A percentile compares a stretch with the other conserved stretches of the same genome.
Conservation (phyloP, 2,113 vertebrate species). For the Lamprotornis superbus region DNA sequence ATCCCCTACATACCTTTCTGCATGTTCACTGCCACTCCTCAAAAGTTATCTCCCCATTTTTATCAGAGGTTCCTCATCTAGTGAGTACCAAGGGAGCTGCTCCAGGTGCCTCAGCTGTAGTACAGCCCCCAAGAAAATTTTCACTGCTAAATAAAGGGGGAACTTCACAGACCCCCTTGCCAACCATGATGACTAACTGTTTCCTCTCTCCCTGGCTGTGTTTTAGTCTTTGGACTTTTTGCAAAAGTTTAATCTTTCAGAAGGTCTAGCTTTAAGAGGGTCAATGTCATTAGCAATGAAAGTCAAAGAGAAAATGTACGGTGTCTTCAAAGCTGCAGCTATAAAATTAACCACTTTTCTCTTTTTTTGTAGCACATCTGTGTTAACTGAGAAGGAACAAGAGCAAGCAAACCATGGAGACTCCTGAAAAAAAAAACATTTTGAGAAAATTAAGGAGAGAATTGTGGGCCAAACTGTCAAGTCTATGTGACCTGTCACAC, state of each 20-base stretch:
- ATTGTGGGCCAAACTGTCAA: not conserved
- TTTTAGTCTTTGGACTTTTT: not conserved
- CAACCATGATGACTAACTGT: not conserved
- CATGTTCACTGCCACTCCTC: not conserved
- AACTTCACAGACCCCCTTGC: not conserved
- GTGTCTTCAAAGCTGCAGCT: not conserved
- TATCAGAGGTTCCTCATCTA: not conserved
- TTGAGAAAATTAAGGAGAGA: not conserved
- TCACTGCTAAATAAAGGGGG: not conserved
- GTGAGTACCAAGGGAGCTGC: not conserved
- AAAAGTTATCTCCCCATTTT: not conserved
- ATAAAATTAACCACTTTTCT: not conserved
- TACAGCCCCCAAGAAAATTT: not conserved
- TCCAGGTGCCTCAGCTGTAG: not conserved
- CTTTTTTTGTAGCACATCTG: not conserved
- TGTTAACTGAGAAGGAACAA: not conserved
- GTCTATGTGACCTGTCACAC: not conserved
- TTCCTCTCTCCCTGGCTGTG: not conserved
- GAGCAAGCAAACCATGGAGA: not conserved
- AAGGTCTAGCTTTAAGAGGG: not conserved
- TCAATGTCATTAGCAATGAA: not conserved
- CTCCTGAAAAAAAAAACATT: not conserved
- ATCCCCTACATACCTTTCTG: not conserved
- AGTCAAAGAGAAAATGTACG: not conserved
- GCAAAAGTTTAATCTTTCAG: not conserved